A percentile compares a stretch with the other conserved stretches of the same genome.
Conservation (phyloP, 2,888 invertebrate genomes). For the Idaea aversata region DNA sequence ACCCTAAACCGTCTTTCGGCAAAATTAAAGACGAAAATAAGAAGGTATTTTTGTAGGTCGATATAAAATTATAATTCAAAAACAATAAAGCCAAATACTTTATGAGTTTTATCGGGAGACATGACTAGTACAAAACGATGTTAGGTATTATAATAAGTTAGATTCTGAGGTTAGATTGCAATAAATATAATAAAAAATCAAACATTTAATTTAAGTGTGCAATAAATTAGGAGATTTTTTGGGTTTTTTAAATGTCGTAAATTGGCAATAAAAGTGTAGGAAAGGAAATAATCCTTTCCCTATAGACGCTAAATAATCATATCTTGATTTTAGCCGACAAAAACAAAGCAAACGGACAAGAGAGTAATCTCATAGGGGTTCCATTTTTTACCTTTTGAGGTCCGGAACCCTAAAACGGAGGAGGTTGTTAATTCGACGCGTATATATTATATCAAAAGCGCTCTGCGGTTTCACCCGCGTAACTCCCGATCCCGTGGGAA, state of each 20-base stretch:
- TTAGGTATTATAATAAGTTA: background rate
- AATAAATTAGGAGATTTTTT: background rate
- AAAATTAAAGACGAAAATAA: background rate
- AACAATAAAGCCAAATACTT: background rate
- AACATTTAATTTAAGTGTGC: too few species aligned
- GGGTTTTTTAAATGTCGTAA: background rate
- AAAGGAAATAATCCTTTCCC: background rate
- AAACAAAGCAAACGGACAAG: too few species aligned
- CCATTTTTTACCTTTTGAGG: too few species aligned
- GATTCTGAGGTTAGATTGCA: background rate
- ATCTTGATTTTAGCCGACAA: too few species aligned
- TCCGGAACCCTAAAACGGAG: too few species aligned
- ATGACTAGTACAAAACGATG: background rate
- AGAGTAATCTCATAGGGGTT: too few species aligned
- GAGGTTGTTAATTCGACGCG: too few species aligned
- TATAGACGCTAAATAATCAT: too few species aligned
- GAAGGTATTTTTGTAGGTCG: background rate
- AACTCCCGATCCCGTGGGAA: too few species aligned
- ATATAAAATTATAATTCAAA: background rate
- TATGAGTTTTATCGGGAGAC: background rate
- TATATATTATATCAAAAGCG: too few species aligned
- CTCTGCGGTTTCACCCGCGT: too few species aligned
- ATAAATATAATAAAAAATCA: background rate
- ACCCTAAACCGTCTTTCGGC: background rate
- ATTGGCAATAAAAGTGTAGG: background rate